phyloP scores from a whole-genome alignment of 2,113 vertebrate species.

The Micronycteris hirsuta region DNA sequence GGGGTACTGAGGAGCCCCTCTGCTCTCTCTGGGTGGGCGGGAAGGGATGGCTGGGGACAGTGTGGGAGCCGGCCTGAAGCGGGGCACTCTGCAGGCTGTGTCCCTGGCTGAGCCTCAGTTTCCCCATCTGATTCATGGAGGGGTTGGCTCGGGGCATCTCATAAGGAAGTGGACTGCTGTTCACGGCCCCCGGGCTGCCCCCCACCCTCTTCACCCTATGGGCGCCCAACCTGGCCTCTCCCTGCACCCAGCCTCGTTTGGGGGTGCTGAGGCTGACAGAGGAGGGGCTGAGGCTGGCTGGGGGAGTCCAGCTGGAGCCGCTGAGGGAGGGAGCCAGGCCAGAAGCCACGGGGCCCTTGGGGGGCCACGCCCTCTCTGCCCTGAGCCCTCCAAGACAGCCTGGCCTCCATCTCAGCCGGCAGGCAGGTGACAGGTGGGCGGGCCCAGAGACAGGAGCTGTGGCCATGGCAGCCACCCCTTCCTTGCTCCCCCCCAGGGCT shows the following conservation, averaged over 20 bases:
- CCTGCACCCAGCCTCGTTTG: neutral
- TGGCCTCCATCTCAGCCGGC: accelerated
- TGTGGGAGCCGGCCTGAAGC: neutral
- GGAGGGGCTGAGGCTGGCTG: neutral
- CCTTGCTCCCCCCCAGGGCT: neutral
- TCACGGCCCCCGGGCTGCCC: neutral
- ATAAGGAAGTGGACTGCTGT: accelerated
- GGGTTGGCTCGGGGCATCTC: no score
- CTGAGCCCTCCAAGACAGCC: no score
- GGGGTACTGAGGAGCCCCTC: neutral
- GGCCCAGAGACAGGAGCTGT: neutral
- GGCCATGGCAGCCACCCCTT: neutral
- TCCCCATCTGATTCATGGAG: neutral
- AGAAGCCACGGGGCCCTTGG: neutral
- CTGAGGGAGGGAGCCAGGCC: neutral
- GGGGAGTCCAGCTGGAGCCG: no score
- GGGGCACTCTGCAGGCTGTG: accelerated
- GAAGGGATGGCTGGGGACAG: neutral
- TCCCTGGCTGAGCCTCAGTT: neutral
- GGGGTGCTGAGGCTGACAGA: neutral
- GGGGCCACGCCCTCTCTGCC: no score
- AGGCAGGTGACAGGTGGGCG: neutral
- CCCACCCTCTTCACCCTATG: no score
- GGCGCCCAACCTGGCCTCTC: neutral
- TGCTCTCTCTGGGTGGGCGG: neutral